These are phyloP conservation scores for Oreochromis niloticus DNA, from an alignment of 2,113 vertebrate genomes.

Conservation along the genomic window DNA sequence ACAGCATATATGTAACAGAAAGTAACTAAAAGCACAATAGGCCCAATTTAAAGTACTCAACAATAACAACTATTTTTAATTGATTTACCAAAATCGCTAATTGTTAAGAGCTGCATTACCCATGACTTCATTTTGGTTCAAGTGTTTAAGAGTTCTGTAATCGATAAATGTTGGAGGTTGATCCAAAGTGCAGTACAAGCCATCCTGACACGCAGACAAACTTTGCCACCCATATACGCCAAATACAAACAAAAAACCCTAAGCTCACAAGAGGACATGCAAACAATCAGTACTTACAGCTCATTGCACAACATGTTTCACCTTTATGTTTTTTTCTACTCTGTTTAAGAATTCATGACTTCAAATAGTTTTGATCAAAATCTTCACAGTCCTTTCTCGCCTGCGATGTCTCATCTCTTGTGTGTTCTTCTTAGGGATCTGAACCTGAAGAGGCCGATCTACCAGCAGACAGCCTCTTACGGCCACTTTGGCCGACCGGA, in stretches of 20 bases:
- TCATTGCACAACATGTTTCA: background rate
- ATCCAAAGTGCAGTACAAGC: background rate
- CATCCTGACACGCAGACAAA: background rate
- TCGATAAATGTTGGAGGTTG: background rate
- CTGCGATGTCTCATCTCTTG: background rate
- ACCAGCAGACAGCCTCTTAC: constrained; percentile 92
- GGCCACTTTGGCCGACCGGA: constrained; percentile 91
- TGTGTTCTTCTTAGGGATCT: constrained; percentile 77
- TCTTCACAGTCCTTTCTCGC: background rate
- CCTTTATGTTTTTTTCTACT: background rate
- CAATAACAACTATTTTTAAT: background rate
- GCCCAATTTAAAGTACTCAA: background rate
- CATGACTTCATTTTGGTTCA: background rate
- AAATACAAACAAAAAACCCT: background rate
- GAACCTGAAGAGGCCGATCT: constrained; percentile 90
- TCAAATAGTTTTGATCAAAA: background rate
- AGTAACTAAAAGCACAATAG: background rate
- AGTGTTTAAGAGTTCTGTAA: background rate
- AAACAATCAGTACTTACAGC: background rate
- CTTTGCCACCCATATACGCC: background rate
- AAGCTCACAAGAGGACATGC: background rate
- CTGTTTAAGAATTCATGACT: background rate
- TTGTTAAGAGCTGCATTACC: background rate
- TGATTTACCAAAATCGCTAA: background rate
- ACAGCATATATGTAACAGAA: background rate